Conservation (phyloP, 1,140 invertebrate species). For the Anagrus nilaparvatae region DNA sequence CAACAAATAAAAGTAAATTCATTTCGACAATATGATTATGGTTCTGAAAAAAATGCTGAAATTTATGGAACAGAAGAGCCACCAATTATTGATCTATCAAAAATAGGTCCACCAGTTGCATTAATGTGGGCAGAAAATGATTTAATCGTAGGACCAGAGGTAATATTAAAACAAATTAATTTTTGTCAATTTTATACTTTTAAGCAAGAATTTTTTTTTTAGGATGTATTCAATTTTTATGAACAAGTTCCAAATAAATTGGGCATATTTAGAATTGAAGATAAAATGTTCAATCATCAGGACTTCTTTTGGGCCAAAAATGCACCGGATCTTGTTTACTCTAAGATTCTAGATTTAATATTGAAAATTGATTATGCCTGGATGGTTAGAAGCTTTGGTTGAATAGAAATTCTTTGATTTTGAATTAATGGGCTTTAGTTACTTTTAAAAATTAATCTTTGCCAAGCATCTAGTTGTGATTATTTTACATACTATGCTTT, state of each 20-base stretch:
- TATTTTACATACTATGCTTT: too few relatives aligned
- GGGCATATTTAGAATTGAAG: conserved; percentile 42
- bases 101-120: conserved; percentile 55
- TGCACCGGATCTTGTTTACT: conserved; percentile 51
- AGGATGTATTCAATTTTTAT: conserved; percentile 47
- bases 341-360: conserved; percentile 4
- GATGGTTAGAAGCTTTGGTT: too few relatives aligned
- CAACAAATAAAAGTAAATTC: conserved; percentile 52
- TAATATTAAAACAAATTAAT: too few relatives aligned
- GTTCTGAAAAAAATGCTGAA: conserved; percentile 42
- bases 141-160: conserved; percentile 49
- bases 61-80: conserved; percentile 49
- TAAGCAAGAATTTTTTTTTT: conserved; percentile 26
- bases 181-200: too few relatives aligned
- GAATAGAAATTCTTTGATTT: too few relatives aligned
- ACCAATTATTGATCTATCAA: conserved; percentile 53
- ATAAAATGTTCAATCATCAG: conserved; percentile 56
- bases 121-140: conserved; percentile 62
- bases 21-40: conserved; percentile 61
- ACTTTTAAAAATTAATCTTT: too few relatives aligned
- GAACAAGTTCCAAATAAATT: conserved; percentile 41
- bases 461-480: too few relatives aligned
- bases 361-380: too few relatives aligned
- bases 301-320: conserved; percentile 60
- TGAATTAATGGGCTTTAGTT: too few relatives aligned